phyloP scores from a whole-genome alignment of 2,113 vertebrate genomes.

The Aegithalos caudatus region DNA sequence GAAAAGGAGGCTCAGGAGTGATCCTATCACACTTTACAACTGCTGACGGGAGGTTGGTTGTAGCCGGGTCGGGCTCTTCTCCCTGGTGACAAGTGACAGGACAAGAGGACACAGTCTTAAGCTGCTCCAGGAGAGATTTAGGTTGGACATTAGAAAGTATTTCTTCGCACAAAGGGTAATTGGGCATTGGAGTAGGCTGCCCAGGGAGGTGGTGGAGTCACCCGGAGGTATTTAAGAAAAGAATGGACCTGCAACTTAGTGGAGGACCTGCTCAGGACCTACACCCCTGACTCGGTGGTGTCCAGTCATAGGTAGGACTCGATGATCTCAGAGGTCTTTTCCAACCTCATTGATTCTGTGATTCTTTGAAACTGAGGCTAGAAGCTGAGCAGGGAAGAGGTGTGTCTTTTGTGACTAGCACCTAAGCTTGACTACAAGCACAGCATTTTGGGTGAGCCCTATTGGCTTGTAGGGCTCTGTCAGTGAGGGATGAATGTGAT shows the following conservation, averaged over 20 bases:
- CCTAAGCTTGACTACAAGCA: background rate
- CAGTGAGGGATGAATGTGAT: background rate
- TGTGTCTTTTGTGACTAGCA: background rate
- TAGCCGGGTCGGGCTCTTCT: background rate
- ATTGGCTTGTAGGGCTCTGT: background rate
- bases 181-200: background rate
- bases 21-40: accelerated
- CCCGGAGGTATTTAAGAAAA: background rate
- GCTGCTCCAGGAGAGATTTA: background rate
- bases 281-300: accelerated
- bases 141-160: background rate
- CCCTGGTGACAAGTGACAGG: background rate
- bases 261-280: too few relatives aligned
- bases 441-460: background rate
- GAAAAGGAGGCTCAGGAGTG: background rate
- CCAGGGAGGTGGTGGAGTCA: background rate
- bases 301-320: background rate
- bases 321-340: background rate
- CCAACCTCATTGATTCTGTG: too few relatives aligned
- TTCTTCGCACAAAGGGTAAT: background rate
- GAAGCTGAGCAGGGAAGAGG: background rate
- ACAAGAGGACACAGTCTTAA: background rate
- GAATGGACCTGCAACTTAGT: background rate
- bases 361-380: background rate
- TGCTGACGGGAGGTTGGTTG: background rate